Evolutionary conservation across 1,140 invertebrate genomes (phyloP).

Genomic region (Zaprionus capensis): DNA sequence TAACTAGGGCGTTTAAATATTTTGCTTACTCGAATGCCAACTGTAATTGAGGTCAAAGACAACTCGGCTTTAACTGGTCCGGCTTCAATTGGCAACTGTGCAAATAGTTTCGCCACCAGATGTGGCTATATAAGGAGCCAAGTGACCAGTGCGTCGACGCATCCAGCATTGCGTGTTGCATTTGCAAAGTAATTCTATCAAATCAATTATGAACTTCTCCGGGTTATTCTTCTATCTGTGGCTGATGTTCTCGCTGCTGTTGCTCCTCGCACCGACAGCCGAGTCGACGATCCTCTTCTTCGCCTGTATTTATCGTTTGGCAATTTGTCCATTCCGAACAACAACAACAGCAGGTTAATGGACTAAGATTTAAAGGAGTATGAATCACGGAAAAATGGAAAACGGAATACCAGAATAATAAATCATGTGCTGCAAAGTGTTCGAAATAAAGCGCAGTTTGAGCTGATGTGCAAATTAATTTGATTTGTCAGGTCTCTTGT

Average conservation of each 20-base stretch:
- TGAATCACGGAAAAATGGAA: background rate
- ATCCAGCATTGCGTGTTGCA: background rate
- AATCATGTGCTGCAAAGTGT: background rate
- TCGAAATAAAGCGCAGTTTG: background rate
- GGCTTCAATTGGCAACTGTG: constrained; percentile 22
- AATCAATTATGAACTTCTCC: constrained; percentile 36
- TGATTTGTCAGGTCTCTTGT: background rate
- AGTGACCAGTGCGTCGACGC: constrained; percentile 1
- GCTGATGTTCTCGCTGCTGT: constrained; percentile 45
- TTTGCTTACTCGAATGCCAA: constrained; percentile 10
- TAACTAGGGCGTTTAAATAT: constrained; percentile 11
- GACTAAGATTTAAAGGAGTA: background rate
- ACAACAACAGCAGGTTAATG: constrained; percentile 22
- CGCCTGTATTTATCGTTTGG: constrained; percentile 57
- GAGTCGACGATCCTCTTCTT: constrained; percentile 60
- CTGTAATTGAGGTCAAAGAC: constrained; percentile 39
- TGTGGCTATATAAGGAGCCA: constrained; percentile 23
- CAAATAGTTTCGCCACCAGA: constrained; percentile 15
- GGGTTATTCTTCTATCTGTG: constrained; percentile 42
- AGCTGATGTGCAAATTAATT: background rate
- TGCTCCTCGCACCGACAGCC: constrained; percentile 44
- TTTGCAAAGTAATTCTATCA: background rate
- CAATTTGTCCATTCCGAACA: constrained; percentile 62
- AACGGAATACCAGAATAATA: background rate
- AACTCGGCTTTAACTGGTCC: constrained; percentile 14